Conservation (phyloP, 2,888 invertebrate species). For the Operophtera brumata region DNA sequence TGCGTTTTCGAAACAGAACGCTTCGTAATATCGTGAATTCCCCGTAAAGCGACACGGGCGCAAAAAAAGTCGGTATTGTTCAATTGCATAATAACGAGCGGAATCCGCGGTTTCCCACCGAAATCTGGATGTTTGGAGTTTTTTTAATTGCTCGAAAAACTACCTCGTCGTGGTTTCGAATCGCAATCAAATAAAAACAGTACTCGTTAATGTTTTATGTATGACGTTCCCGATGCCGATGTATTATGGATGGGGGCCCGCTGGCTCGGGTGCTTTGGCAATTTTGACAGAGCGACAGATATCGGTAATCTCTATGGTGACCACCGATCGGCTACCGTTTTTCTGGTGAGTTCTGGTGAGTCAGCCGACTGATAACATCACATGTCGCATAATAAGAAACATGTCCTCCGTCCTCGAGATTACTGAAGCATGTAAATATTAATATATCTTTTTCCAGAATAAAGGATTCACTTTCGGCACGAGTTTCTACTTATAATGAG, state of each 20-base stretch:
- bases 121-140: constrained; percentile 59
- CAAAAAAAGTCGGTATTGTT: constrained; percentile 60
- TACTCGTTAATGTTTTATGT: constrained; percentile 79
- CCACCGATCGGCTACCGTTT: constrained; percentile 54
- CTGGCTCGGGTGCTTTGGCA: constrained; percentile 65
- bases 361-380: constrained; percentile 56
- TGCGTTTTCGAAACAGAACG: constrained; percentile 42
- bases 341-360: constrained; percentile 44
- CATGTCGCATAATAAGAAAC: constrained; percentile 33
- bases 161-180: constrained; percentile 56
- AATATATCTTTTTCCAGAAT: constrained; percentile 20
- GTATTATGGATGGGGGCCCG: constrained; percentile 77
- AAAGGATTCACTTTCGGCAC: constrained; percentile 24
- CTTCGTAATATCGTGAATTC: constrained; percentile 56
- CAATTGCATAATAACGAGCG: constrained; percentile 56
- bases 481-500: constrained; percentile 20
- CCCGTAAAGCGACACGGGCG: constrained; percentile 42
- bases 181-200: constrained; percentile 76
- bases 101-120: constrained; percentile 70
- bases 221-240: constrained; percentile 67
- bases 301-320: constrained; percentile 69
- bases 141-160: constrained; percentile 66
- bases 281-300: constrained; percentile 74
- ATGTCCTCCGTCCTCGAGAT: constrained; percentile 26
- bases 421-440: constrained; percentile 42